These are phyloP conservation scores for Latheticus oryzae DNA, from an alignment of 2,888 invertebrate genomes.

Conservation along the genomic window DNA sequence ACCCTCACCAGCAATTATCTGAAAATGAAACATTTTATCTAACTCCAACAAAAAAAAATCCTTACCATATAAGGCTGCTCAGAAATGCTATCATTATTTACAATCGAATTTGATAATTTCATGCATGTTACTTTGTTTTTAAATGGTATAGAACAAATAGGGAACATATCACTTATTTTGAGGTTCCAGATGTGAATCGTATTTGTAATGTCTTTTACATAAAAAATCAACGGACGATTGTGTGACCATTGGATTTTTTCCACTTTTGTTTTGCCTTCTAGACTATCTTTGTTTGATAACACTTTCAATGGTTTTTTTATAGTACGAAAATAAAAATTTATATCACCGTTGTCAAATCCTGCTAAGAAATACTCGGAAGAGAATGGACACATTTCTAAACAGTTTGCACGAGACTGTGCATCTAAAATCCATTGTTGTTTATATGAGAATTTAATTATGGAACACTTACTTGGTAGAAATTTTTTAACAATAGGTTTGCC, in stretches of 20 bases:
- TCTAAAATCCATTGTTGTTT: conserved; percentile 51
- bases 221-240: conserved; percentile 68
- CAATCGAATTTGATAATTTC: conserved; percentile 62
- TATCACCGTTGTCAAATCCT: conserved; percentile 67
- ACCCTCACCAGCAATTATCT: conserved; percentile 67
- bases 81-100: conserved; percentile 37
- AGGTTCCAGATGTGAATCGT: conserved; percentile 70
- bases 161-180: conserved; percentile 67
- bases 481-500: conserved; percentile 56
- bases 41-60: conserved; percentile 21
- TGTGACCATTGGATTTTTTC: conserved; percentile 68
- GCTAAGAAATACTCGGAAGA: conserved; percentile 66
- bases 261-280: conserved; percentile 56
- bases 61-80: conserved; percentile 66
- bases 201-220: conserved; percentile 64
- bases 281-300: conserved; percentile 58
- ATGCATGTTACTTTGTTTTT: conserved; percentile 64
- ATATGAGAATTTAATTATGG: conserved; percentile 4
- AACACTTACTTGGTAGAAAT: conserved; percentile 54
- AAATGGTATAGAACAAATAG: conserved; percentile 65
- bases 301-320: conserved; percentile 64
- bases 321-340: conserved; percentile 65
- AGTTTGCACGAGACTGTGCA: conserved; percentile 60
- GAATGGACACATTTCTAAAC: conserved; percentile 67
- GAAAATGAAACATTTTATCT: conserved; percentile 49